Conservation (phyloP, 2,113 vertebrate species). For the Malaclemys terrapin region DNA sequence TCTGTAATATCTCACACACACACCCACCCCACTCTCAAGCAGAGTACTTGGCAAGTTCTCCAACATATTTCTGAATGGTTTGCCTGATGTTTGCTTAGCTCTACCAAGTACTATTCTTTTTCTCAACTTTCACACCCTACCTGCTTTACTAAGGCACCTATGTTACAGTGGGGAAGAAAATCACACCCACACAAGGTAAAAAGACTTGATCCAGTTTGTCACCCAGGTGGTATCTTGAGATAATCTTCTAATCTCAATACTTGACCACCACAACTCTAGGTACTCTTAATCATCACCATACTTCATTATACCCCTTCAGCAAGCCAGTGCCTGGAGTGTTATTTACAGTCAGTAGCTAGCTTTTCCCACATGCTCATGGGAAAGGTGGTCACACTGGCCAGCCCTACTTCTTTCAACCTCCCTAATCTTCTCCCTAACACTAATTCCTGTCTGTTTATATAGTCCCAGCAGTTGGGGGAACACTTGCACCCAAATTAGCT, state of each 20-base stretch:
- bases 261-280: not conserved
- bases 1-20: not conserved
- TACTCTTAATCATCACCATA: not conserved
- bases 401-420: not conserved
- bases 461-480: not conserved
- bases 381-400: rapidly evolving
- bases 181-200: not conserved
- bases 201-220: not conserved
- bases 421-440: not conserved
- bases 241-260: not conserved
- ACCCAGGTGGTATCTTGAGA: no score
- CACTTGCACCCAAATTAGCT: not conserved
- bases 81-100: no score
- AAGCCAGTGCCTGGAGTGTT: not conserved
- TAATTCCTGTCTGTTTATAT: not conserved
- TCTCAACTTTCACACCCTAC: not conserved
- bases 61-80: not conserved
- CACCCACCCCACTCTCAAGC: not conserved
- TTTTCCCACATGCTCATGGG: not conserved
- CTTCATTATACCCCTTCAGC: not conserved
- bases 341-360: not conserved
- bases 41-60: not conserved
- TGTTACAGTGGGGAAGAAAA: not conserved
- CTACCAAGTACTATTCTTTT: not conserved
- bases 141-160: not conserved